Evolutionary conservation across 2,797 vertebrate species (phyloP).

Genomic region (Melanogrammus aeglefinus): DNA sequence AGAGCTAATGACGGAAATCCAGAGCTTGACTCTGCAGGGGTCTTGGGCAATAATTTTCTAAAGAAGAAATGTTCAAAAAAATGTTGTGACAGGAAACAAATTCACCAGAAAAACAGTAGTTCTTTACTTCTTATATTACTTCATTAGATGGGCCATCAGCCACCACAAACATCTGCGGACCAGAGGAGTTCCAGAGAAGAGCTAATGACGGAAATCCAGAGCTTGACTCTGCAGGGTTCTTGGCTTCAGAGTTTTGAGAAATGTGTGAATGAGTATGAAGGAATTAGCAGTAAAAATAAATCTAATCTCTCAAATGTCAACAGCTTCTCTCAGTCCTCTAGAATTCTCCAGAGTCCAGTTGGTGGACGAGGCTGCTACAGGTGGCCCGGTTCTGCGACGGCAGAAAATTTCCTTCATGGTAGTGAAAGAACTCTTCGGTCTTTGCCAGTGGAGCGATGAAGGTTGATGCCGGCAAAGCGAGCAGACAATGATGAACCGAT

Average conservation of each 20-base stretch:
- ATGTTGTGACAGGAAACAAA: too few species aligned
- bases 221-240: neutral
- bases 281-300: neutral
- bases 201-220: neutral
- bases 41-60: too few species aligned
- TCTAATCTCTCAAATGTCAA: constrained; percentile 30
- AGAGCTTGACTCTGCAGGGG: neutral
- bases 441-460: neutral
- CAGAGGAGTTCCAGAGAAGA: neutral
- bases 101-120: neutral
- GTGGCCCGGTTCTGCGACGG: neutral
- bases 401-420: neutral
- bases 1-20: neutral
- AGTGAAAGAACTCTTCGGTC: neutral
- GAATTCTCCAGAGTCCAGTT: neutral
- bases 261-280: neutral
- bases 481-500: neutral
- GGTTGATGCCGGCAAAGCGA: neutral
- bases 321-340: constrained; percentile 2
- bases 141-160: neutral
- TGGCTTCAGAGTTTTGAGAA: constrained; percentile 50
- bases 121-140: neutral
- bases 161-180: neutral
- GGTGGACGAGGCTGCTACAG: neutral
- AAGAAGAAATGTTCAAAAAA: too few species aligned